Evolutionary conservation across 2,113 vertebrate genomes (phyloP).

Genomic region (Leptocoma aspasia): DNA sequence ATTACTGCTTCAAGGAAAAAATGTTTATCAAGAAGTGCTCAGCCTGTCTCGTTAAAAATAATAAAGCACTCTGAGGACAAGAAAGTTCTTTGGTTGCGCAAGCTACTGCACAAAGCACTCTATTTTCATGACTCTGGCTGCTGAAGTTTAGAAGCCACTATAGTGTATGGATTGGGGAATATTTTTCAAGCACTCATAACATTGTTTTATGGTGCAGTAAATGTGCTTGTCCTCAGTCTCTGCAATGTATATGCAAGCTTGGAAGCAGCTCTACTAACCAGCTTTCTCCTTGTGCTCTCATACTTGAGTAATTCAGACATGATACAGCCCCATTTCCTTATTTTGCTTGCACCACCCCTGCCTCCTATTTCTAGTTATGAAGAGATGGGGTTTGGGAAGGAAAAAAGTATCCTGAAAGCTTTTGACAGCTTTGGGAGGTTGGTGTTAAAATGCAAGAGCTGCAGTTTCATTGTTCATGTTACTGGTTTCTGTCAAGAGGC

Average conservation of each 20-base stretch:
- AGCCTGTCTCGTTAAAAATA: slow-evolving; percentile 56
- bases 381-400: background rate
- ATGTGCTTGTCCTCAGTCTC: background rate
- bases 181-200: background rate
- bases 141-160: slow-evolving; percentile 23
- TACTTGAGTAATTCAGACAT: background rate
- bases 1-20: slow-evolving; percentile 56
- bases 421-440: background rate
- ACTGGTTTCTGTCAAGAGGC: background rate
- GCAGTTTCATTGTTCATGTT: background rate
- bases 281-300: background rate
- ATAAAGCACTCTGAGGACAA: slow-evolving; percentile 42
- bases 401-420: background rate
- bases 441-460: background rate
- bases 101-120: slow-evolving; percentile 54
- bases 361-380: background rate
- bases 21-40: slow-evolving; percentile 58
- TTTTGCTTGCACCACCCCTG: background rate
- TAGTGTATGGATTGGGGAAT: background rate
- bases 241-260: background rate
- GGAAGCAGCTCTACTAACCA: background rate
- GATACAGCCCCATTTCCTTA: background rate
- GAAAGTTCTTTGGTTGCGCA: slow-evolving; percentile 33
- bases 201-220: background rate
- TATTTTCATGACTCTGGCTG: slow-evolving; percentile 13